These are phyloP conservation scores for Ashinkailepas kermadecensis DNA, from an alignment of 2,888 invertebrate species.

Conservation along the genomic window DNA sequence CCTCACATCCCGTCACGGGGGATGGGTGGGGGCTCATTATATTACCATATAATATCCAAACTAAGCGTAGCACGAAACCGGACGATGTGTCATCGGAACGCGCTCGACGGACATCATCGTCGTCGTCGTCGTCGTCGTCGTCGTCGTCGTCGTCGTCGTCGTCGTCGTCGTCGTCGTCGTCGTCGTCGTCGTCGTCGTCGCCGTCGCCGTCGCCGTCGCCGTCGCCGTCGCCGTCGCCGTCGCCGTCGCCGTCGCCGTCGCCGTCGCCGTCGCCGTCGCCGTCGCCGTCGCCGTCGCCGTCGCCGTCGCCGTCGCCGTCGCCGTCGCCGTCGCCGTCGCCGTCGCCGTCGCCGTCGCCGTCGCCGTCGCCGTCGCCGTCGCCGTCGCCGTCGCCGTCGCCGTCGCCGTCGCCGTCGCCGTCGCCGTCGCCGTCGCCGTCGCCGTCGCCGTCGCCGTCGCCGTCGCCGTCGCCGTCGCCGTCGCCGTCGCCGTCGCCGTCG, in stretches of 20 bases:
- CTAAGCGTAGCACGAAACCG: no score
- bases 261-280: conserved; percentile 14
- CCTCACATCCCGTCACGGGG: no score
- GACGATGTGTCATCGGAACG: no score
- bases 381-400: conserved; percentile 14
- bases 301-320: conserved; percentile 14
- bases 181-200: conserved; percentile 14
- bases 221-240: conserved; percentile 14
- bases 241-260: conserved; percentile 14
- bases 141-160: conserved; percentile 14
- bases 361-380: conserved; percentile 14
- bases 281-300: conserved; percentile 14
- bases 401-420: conserved; percentile 14
- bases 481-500: conserved; percentile 14
- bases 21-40: no score
- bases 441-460: conserved; percentile 14
- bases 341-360: conserved; percentile 14
- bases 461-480: conserved; percentile 14
- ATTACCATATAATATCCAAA: no score
- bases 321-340: conserved; percentile 14
- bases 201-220: conserved; percentile 14
- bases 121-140: conserved; percentile 14
- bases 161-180: conserved; percentile 14
- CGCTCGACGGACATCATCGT: no score
- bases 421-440: conserved; percentile 14